Conservation (phyloP, 2,113 vertebrate species). For the Ictalurus punctatus region DNA sequence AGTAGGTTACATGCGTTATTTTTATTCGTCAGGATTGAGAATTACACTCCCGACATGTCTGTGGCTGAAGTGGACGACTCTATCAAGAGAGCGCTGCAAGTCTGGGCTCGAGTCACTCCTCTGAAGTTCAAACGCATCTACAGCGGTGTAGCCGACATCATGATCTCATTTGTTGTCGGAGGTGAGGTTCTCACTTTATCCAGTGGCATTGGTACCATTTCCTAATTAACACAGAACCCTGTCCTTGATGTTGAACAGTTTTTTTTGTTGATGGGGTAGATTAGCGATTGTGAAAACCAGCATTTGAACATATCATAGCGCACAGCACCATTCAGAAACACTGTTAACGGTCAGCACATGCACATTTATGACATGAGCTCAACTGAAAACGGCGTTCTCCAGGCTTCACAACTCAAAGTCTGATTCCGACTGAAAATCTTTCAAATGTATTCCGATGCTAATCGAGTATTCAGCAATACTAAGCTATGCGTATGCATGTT, state of each 20-base stretch:
- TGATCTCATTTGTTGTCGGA: constrained; percentile 78
- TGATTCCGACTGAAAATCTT: neutral
- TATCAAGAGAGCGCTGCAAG: constrained; percentile 74
- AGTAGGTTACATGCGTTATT: neutral
- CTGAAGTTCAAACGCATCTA: constrained; percentile 76
- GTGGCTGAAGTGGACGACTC: constrained; percentile 70
- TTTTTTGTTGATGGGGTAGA: neutral
- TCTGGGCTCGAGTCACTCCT: constrained; percentile 81
- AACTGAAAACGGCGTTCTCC: neutral
- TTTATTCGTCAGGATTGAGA: constrained; percentile 76
- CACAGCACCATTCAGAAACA: neutral
- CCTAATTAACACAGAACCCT: neutral
- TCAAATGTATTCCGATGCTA: neutral
- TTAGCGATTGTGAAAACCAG: neutral
- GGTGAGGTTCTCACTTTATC: constrained; percentile 64
- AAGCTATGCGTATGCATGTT: neutral
- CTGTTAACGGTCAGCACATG: neutral
- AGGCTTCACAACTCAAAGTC: too few relatives aligned
- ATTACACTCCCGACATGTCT: constrained; percentile 79
- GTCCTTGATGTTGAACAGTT: neutral
- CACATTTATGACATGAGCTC: neutral
- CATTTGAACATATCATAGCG: neutral
- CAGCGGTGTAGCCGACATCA: constrained; percentile 79
- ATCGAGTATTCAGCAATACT: neutral
- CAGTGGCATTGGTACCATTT: neutral